These are phyloP conservation scores for Magallana nippona DNA, from an alignment of 2,888 invertebrate genomes.

Conservation along the genomic window DNA sequence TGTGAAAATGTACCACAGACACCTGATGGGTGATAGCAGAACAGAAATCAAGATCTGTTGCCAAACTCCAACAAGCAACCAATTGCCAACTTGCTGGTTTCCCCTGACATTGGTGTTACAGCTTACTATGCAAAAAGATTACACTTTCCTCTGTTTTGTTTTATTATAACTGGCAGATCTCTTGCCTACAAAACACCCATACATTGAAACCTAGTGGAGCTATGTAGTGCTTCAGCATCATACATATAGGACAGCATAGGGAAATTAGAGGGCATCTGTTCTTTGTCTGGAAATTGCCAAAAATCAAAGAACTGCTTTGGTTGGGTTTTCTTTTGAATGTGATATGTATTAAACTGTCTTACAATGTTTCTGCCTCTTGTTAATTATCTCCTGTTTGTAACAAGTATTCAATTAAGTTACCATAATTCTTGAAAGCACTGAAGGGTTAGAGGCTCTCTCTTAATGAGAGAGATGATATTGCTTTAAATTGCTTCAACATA, in stretches of 20 bases:
- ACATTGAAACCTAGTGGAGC: background rate
- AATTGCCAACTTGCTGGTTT: slow-evolving; percentile 15
- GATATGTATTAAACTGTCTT: too few relatives aligned
- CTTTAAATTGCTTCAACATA: too few relatives aligned
- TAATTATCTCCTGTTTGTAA: too few relatives aligned
- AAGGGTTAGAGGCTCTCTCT: too few relatives aligned
- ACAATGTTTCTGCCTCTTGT: too few relatives aligned
- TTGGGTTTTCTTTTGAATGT: too few relatives aligned
- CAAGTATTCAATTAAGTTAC: too few relatives aligned
- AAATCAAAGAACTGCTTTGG: too few relatives aligned
- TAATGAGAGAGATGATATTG: too few relatives aligned
- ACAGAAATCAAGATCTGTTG: background rate
- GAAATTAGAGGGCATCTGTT: background rate
- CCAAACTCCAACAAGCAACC: background rate
- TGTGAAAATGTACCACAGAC: too few relatives aligned
- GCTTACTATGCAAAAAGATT: background rate
- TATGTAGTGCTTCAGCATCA: background rate
- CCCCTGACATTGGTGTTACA: background rate
- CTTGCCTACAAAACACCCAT: background rate
- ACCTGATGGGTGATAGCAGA: too few relatives aligned
- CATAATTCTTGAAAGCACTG: too few relatives aligned
- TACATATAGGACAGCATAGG: background rate
- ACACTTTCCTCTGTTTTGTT: slow-evolving; percentile 11
- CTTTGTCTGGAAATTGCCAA: background rate
- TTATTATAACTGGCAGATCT: slow-evolving; percentile 13